phyloP scores from a whole-genome alignment of 37 sponge, comb jelly and placozoan species.

The Ephydatia muelleri region DNA sequence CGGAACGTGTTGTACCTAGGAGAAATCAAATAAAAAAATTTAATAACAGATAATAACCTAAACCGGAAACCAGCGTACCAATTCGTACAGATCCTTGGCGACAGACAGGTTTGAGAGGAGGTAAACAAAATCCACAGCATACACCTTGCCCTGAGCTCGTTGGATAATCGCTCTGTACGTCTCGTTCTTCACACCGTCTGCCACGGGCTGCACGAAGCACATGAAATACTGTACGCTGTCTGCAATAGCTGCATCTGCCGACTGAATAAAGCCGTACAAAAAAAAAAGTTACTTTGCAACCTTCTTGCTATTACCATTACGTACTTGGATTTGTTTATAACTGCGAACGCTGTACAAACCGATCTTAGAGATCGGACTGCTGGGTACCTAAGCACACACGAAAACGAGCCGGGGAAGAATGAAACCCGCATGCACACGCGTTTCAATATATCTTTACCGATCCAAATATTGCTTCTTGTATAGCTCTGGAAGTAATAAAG shows the following conservation, averaged over 20 bases:
- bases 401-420: not conserved
- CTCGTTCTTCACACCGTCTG: slow-evolving; percentile 5
- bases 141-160: not conserved
- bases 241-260: not conserved
- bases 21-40: not conserved
- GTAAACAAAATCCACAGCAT: not conserved
- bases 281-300: not conserved
- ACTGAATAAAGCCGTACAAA: not conserved
- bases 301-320: not conserved
- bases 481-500: not conserved
- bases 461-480: not conserved
- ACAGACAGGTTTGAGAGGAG: not conserved
- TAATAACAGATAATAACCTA: not conserved
- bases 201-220: slow-evolving; percentile 11
- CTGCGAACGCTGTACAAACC: not conserved
- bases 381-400: slow-evolving; percentile 6
- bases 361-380: not conserved
- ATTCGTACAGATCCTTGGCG: not conserved
- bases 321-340: not conserved
- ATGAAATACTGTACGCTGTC: not conserved
- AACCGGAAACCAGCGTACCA: not conserved
- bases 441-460: not conserved
- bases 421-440: no score
- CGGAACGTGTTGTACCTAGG: not conserved
- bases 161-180: not conserved